A percentile compares a stretch with the other conserved stretches of the same genome.
phyloP scores from a whole-genome alignment of 2,797 vertebrate genomes.

The Hemibagrus guttatus region DNA sequence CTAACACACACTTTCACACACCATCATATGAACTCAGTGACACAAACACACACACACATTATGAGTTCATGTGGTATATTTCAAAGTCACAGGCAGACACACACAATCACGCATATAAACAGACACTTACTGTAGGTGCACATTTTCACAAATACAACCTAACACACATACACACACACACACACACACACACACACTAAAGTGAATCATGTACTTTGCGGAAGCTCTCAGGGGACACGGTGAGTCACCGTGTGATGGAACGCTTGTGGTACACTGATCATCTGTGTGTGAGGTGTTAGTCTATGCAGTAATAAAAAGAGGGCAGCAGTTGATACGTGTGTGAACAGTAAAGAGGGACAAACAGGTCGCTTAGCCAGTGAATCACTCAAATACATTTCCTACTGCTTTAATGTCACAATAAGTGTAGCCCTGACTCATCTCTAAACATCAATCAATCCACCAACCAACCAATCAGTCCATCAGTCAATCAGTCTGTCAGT shows the following conservation, averaged over 20 bases:
- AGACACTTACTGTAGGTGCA: neutral
- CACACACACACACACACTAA: neutral
- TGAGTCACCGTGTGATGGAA: conserved; percentile 42
- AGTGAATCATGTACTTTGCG: conserved; percentile 35
- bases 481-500: neutral
- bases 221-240: conserved; percentile 25
- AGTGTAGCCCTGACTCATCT: conserved; percentile 20
- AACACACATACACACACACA: neutral
- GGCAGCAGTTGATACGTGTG: neutral
- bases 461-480: neutral
- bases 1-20: neutral
- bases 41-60: conserved; percentile 3
- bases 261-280: conserved; percentile 1
- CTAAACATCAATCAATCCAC: neutral
- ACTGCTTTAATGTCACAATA: conserved; percentile 1
- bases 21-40: neutral
- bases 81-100: neutral
- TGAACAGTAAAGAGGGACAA: conserved; percentile 16
- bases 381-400: conserved; percentile 31
- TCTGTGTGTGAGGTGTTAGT: conserved; percentile 16
- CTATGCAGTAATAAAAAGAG: conserved; percentile 11
- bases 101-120: neutral
- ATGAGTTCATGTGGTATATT: neutral
- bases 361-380: conserved; percentile 16
- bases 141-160: neutral